Base-by-base conservation (phyloP, 1,140 invertebrate species). In the Diabrotica undecimpunctata region DNA sequence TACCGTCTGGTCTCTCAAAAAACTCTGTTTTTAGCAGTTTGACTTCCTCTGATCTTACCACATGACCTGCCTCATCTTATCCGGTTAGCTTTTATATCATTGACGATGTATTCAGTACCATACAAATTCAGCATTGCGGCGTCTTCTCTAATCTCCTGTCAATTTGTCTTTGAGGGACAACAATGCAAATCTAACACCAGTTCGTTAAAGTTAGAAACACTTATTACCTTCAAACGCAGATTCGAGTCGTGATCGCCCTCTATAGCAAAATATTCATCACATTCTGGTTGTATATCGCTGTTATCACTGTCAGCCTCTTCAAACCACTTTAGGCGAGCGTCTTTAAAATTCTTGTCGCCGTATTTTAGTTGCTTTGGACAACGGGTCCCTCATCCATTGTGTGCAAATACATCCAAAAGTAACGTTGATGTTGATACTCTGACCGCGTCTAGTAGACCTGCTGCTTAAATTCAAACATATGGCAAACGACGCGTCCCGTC, bases 391-490 rank as follows among this genome's bases (percentile, higher is more conserved):
- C 14, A 58, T 58, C 56, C 56, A 58, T 58, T 58, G 38, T 37
- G 7, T 13, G 11, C 38, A 58, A 58, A 58, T 58, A 58, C 11
- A 46, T 7, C 7, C 39, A 46, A 46, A 46, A 46, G 0, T 10
- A 8, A 46, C 39, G n/a, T n/a, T n/a, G n/a, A n/a, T n/a, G 25
- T 54, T 54, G n/a, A 54, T n/a, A 35, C 53, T 54, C 7, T 62
- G n/a, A 14, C 35, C 60, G 7, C 50, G 38, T 2, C 50, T 52
- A 10, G 38, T n/a, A 11, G 60, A 51, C 38, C 9, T 36, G 11
- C 14, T 25, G 52, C 58, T 66, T 59, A 54, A 61, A 66, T 62
- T 66, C 65, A 57, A 54, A 54, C n/a, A 54, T 54, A 7, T 54
- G n/a, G n/a, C 7, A n/a, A 13, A 54, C 53, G 53, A 54, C n/a